Percentiles rank a stretch among this genome's conserved stretches.
Evolutionary conservation across 2,113 vertebrate species (phyloP).

Genomic region (Sinocyclocheilus anophthalmus): DNA sequence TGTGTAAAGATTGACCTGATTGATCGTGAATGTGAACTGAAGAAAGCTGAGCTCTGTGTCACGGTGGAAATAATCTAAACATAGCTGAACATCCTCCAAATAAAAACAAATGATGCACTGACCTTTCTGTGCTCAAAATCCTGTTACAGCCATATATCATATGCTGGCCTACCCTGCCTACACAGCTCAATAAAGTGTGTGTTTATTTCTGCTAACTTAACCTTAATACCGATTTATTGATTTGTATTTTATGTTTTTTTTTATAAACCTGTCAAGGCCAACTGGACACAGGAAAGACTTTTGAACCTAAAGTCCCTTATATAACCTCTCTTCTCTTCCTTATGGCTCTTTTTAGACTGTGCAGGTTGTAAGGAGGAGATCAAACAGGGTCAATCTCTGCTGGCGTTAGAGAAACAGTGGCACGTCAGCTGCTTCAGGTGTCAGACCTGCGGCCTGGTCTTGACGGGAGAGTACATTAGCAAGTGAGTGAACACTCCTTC

Average conservation of each 20-base stretch:
- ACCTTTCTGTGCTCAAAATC: conserved; percentile 54
- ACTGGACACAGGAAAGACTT: neutral
- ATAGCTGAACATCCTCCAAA: conserved; percentile 48
- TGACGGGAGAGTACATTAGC: conserved; percentile 99
- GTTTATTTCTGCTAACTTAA: neutral
- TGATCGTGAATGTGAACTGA: neutral
- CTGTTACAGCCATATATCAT: conserved; percentile 50
- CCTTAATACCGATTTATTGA: neutral
- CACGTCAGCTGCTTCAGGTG: conserved; percentile 99
- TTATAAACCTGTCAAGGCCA: neutral
- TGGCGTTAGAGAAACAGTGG: conserved; percentile 98
- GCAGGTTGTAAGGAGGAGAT: conserved; percentile 96
- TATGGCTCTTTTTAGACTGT: conserved; percentile 79
- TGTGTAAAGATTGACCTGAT: neutral
- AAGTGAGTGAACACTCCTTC: conserved; percentile 81
- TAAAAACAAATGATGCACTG: conserved; percentile 64
- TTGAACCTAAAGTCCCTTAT: neutral
- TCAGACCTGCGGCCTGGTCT: conserved; percentile 91
- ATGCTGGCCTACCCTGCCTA: conserved; percentile 1
- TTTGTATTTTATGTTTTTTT: neutral
- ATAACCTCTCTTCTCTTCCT: conserved; percentile 7
- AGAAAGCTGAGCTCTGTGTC: neutral
- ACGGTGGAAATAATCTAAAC: neutral
- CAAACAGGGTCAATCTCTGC: conserved; percentile 94
- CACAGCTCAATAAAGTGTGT: conserved; percentile 36